phyloP scores from a whole-genome alignment of 2,797 vertebrate genomes.

The Gephyroberyx darwinii region DNA sequence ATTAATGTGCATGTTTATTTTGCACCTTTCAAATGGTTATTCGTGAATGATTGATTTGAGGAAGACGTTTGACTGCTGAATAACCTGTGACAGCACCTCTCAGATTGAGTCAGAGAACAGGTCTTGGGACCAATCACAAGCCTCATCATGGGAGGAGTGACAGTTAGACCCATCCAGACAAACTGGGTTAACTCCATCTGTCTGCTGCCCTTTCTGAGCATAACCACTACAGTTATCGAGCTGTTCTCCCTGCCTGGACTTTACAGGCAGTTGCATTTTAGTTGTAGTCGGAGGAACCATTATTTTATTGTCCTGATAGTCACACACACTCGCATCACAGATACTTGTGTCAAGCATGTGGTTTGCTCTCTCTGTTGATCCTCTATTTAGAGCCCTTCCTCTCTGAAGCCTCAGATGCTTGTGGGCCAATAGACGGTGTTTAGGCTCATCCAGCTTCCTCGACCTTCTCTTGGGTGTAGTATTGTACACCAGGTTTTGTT shows the following conservation, averaged over 20 bases:
- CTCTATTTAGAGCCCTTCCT: not conserved
- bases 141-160: slow-evolving; percentile 12
- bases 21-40: no score
- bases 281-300: slow-evolving; percentile 52
- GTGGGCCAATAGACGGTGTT: not conserved
- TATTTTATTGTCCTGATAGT: slow-evolving; percentile 28
- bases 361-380: not conserved
- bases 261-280: slow-evolving; percentile 3
- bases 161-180: not conserved
- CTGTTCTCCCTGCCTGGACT: slow-evolving; percentile 2
- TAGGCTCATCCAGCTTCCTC: slow-evolving; percentile 16
- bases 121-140: slow-evolving; percentile 74
- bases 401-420: slow-evolving; percentile 6
- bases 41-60: no score
- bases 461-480: slow-evolving; percentile 31
- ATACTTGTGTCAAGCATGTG: slow-evolving; percentile 21
- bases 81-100: slow-evolving; percentile 13
- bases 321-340: slow-evolving; percentile 15
- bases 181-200: not conserved
- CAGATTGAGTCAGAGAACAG: slow-evolving; percentile 71
- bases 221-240: not conserved
- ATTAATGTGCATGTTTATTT: no score
- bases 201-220: not conserved
- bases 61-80: not conserved
- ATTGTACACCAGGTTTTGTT: slow-evolving; percentile 17